phyloP scores from a whole-genome alignment of 1,140 invertebrate species.

The Pantala flavescens region DNA sequence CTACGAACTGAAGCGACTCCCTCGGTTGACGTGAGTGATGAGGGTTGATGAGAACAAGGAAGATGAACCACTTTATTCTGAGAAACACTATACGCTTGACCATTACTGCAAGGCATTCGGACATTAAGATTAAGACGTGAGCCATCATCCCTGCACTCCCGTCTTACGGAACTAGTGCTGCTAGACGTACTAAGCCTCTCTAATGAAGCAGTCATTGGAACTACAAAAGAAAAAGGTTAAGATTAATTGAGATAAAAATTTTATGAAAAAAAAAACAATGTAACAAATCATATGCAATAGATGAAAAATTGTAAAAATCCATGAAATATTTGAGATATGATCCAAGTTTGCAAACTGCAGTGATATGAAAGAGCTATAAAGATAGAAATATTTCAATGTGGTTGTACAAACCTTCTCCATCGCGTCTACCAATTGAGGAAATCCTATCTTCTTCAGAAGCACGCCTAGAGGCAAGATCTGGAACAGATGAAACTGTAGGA shows the following conservation, averaged over 20 bases:
- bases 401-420: not conserved
- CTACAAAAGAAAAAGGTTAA: not conserved
- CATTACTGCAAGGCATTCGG: conserved; percentile 70
- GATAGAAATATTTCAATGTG: too few relatives aligned
- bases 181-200: conserved; percentile 6
- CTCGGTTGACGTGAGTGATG: conserved; percentile 7
- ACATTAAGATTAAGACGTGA: conserved; percentile 43
- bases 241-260: too few relatives aligned
- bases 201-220: not conserved
- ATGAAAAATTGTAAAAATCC: too few relatives aligned
- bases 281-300: too few relatives aligned
- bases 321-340: too few relatives aligned
- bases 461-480: not conserved
- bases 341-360: too few relatives aligned
- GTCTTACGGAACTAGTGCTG: conserved; percentile 22
- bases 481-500: not conserved
- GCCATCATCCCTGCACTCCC: conserved; percentile 39
- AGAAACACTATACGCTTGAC: conserved; percentile 75
- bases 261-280: too few relatives aligned
- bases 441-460: not conserved
- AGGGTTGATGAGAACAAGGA: conserved; percentile 29
- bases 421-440: not conserved
- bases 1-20: conserved; percentile 39
- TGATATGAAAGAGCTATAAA: too few relatives aligned
- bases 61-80: conserved; percentile 78